phyloP scores from a whole-genome alignment of 2,888 invertebrate genomes.

The Chrysina gloriosa region DNA sequence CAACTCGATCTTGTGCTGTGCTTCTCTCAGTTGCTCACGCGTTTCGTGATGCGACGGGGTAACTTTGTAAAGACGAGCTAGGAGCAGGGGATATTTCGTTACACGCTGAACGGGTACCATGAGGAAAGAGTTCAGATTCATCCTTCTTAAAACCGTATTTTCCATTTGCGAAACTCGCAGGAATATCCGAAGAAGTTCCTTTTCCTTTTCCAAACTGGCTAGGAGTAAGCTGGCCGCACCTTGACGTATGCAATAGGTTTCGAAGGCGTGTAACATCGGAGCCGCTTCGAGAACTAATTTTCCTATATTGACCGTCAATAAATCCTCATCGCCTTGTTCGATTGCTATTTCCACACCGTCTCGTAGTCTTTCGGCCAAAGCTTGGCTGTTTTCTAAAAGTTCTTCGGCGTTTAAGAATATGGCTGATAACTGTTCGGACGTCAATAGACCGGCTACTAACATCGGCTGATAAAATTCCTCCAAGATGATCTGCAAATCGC shows the following conservation, averaged over 20 bases:
- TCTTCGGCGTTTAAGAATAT: slow-evolving; percentile 96
- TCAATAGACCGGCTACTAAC: slow-evolving; percentile 90
- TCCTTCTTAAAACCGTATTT: slow-evolving; percentile 89
- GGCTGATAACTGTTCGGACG: slow-evolving; percentile 89
- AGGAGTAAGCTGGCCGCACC: slow-evolving; percentile 88
- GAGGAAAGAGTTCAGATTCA: slow-evolving; percentile 97
- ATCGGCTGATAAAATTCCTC: slow-evolving; percentile 95
- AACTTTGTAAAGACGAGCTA: slow-evolving; percentile 90
- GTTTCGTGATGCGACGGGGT: slow-evolving; percentile 87
- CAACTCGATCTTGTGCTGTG: slow-evolving; percentile 92
- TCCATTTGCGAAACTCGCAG: slow-evolving; percentile 97
- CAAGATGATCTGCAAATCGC: slow-evolving; percentile 90
- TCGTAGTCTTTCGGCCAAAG: slow-evolving; percentile 86
- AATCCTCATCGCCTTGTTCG: slow-evolving; percentile 85
- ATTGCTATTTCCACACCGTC: slow-evolving; percentile 87
- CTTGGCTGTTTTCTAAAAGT: slow-evolving; percentile 87
- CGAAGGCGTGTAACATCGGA: slow-evolving; percentile 94
- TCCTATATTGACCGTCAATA: slow-evolving; percentile 90
- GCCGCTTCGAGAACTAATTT: slow-evolving; percentile 90
- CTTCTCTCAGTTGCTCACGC: slow-evolving; percentile 84
- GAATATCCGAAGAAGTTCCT: slow-evolving; percentile 93
- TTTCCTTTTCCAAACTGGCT: slow-evolving; percentile 93
- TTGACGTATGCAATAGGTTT: slow-evolving; percentile 94
- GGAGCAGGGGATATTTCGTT: slow-evolving; percentile 93
- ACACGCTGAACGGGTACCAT: slow-evolving; percentile 98